Evolutionary conservation across 2,797 vertebrate species (phyloP).

Genomic region (Helicolenus hilgendorfi): DNA sequence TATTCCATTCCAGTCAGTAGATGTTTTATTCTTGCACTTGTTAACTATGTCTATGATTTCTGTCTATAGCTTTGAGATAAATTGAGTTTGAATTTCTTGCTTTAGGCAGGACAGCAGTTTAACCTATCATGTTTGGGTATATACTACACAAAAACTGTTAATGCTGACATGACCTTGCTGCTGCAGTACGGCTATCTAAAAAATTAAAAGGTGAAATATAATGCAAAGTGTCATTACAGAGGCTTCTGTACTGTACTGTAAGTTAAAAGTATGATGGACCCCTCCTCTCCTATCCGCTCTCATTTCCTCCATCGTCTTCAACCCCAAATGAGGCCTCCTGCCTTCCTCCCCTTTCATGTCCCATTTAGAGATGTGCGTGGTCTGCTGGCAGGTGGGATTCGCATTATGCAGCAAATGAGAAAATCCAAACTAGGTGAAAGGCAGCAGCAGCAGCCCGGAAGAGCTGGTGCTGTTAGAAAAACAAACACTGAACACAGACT

Average conservation of each 20-base stretch:
- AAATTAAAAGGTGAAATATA: neutral
- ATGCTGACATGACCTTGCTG: neutral
- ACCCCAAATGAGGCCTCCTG: conserved; percentile 31
- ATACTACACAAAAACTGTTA: neutral
- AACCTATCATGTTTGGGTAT: neutral
- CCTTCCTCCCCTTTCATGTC: conserved; percentile 20
- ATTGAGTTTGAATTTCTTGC: too few relatives aligned
- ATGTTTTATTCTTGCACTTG: too few relatives aligned
- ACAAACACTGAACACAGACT: neutral
- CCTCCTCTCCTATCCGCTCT: neutral
- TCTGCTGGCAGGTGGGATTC: conserved; percentile 53
- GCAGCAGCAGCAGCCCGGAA: neutral
- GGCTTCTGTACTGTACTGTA: neutral
- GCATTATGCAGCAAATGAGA: conserved; percentile 33
- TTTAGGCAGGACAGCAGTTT: conserved; percentile 11
- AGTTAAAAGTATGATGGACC: neutral
- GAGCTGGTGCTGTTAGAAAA: neutral
- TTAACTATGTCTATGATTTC: too few relatives aligned
- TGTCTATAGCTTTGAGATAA: too few relatives aligned
- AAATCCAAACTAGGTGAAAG: conserved; percentile 28
- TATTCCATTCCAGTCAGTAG: too few relatives aligned
- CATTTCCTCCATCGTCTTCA: conserved; percentile 10
- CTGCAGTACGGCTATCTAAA: neutral
- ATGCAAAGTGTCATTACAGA: neutral
- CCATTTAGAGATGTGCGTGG: neutral